Evolutionary conservation across 2,888 invertebrate genomes (phyloP).

Genomic region (Camptogramma bilineatum): DNA sequence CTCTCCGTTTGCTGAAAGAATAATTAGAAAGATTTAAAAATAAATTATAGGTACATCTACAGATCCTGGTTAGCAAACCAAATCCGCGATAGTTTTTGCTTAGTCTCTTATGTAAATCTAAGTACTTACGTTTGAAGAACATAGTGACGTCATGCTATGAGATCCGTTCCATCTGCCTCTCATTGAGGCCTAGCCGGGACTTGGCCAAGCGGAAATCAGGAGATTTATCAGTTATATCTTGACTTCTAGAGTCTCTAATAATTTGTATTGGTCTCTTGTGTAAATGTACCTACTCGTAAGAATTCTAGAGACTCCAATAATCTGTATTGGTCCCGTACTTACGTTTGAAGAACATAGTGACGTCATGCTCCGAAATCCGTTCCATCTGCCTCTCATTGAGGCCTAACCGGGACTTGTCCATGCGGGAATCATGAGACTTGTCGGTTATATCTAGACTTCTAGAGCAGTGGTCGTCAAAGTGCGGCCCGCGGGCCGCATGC

Average conservation of each 20-base stretch:
- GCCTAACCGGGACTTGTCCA: conserved; percentile 17
- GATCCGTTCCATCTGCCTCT: conserved; percentile 64
- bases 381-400: conserved; percentile 63
- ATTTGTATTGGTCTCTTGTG: too few species aligned
- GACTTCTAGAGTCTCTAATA: too few species aligned
- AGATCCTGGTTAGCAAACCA: too few species aligned
- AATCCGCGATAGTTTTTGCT: too few species aligned
- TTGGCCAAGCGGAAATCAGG: conserved; percentile 53
- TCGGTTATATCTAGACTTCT: conserved; percentile 55
- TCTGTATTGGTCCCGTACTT: conserved; percentile 31
- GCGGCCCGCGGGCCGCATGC: too few species aligned
- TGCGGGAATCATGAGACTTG: conserved; percentile 58
- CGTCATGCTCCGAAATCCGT: conserved; percentile 62
- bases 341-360: conserved; percentile 69
- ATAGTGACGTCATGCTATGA: conserved; percentile 65
- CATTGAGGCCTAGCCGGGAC: background rate
- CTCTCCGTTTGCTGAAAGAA: conserved; percentile 58
- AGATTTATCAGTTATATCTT: too few species aligned
- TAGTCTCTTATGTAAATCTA: too few species aligned
- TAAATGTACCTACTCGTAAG: too few species aligned
- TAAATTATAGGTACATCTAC: too few species aligned
- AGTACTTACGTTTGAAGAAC: conserved; percentile 65
- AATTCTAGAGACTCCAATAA: too few species aligned
- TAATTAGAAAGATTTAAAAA: conserved; percentile 9
- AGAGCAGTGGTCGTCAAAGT: too few species aligned